Percentiles rank a stretch among this genome's conserved stretches.
Evolutionary conservation across 2,888 invertebrate genomes (phyloP).

Genomic region (Cheilosia impressa): DNA sequence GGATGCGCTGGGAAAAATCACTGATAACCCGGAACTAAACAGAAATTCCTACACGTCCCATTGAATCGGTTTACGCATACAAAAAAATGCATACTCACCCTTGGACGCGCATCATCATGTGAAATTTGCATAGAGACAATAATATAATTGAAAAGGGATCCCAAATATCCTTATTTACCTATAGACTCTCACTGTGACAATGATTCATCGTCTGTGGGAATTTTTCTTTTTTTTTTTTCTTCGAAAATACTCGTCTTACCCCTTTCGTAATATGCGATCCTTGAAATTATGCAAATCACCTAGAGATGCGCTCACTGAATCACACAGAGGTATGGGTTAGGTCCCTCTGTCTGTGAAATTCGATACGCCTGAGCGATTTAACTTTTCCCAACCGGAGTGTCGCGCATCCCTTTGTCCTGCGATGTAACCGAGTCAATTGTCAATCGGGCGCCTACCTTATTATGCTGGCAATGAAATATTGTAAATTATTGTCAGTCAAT

Average conservation of each 20-base stretch:
- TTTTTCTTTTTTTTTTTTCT: constrained; percentile 38
- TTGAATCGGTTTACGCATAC: neutral
- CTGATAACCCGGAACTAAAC: constrained; percentile 72
- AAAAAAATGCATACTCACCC: constrained; percentile 57
- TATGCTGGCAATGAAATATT: constrained; percentile 67
- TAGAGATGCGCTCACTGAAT: constrained; percentile 64
- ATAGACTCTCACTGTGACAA: constrained; percentile 12
- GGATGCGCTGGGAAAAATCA: constrained; percentile 49
- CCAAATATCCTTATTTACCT: constrained; percentile 53
- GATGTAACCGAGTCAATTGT: constrained; percentile 60
- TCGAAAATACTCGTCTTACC: constrained; percentile 6
- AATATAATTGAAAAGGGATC: constrained; percentile 46
- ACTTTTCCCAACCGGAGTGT: constrained; percentile 30
- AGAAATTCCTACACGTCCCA: constrained; percentile 22
- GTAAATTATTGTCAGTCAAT: constrained; percentile 68
- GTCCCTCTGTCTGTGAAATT: constrained; percentile 38
- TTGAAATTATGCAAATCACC: constrained; percentile 72
- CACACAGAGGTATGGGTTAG: constrained; percentile 14
- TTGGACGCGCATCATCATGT: constrained; percentile 43
- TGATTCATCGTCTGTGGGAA: constrained; percentile 58
- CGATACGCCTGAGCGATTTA: constrained; percentile 73
- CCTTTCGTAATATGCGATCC: constrained; percentile 42
- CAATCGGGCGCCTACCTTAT: constrained; percentile 50
- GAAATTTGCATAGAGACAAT: constrained; percentile 69
- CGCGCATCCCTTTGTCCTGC: constrained; percentile 49